Evolutionary conservation across 2,888 invertebrate genomes (phyloP).

Genomic region (Antheraea yamamai): DNA sequence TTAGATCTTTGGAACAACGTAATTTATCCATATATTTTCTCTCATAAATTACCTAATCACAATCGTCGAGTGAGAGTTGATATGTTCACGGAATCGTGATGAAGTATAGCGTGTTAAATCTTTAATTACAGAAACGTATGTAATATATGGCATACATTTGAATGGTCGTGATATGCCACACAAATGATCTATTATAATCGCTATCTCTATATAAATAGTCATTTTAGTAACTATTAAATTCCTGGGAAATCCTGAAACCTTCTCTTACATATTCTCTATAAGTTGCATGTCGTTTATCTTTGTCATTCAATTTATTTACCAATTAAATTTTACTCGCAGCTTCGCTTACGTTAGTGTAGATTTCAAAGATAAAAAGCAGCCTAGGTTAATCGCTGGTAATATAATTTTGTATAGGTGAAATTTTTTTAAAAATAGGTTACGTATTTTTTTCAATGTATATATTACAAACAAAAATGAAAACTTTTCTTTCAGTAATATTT

Average conservation of each 20-base stretch:
- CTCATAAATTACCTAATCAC: constrained; percentile 34
- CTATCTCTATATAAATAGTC: neutral
- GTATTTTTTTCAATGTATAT: no score
- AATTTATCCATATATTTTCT: constrained; percentile 36
- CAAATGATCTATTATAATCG: neutral
- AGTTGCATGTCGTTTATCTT: neutral
- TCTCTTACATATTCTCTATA: neutral
- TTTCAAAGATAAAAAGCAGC: no score
- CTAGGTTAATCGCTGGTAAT: no score
- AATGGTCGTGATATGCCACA: constrained; percentile 3
- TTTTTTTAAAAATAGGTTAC: no score
- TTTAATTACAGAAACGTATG: constrained; percentile 19
- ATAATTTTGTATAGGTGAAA: no score
- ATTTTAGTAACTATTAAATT: neutral
- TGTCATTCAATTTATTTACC: neutral
- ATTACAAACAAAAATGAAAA: no score
- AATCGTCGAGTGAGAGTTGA: constrained; percentile 22
- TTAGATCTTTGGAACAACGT: constrained; percentile 32
- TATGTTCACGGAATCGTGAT: constrained; percentile 17
- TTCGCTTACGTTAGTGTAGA: no score
- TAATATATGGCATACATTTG: constrained; percentile 15
- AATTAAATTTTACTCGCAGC: neutral
- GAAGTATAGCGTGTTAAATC: constrained; percentile 22
- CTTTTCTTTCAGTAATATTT: no score
- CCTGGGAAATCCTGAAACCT: neutral